Conservation (phyloP, 1,140 invertebrate species). For the Grapholita molesta region DNA sequence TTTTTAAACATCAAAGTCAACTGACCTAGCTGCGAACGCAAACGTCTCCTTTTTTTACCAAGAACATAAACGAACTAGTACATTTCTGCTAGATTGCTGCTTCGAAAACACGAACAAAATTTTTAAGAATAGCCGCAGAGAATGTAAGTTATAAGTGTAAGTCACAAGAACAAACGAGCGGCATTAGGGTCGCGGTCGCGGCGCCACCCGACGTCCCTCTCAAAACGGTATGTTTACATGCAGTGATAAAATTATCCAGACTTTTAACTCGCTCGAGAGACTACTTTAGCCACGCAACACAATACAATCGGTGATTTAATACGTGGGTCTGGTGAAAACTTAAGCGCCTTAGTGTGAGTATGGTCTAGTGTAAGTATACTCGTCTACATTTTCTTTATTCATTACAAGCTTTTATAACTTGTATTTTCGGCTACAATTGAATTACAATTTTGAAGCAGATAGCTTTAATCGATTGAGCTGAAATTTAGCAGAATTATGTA, state of each 20-base stretch:
- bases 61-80: too few species aligned
- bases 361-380: too few species aligned
- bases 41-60: too few species aligned
- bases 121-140: background rate
- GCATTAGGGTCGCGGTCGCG: constrained; percentile 30
- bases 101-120: background rate
- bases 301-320: background rate
- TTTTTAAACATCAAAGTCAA: too few species aligned
- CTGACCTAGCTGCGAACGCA: too few species aligned
- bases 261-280: background rate
- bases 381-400: too few species aligned
- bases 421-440: too few species aligned
- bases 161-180: constrained; percentile 31
- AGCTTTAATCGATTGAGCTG: too few species aligned
- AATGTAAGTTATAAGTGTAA: constrained; percentile 19
- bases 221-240: background rate
- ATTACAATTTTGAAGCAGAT: too few species aligned
- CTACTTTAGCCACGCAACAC: background rate
- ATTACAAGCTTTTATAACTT: too few species aligned
- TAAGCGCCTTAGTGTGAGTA: too few species aligned
- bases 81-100: background rate
- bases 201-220: background rate
- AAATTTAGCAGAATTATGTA: too few species aligned
- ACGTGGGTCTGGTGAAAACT: background rate
- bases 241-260: background rate